Percentiles rank a stretch among this genome's conserved stretches.
Conservation (phyloP, 2,888 invertebrate species). For the Axea sp. region DNA sequence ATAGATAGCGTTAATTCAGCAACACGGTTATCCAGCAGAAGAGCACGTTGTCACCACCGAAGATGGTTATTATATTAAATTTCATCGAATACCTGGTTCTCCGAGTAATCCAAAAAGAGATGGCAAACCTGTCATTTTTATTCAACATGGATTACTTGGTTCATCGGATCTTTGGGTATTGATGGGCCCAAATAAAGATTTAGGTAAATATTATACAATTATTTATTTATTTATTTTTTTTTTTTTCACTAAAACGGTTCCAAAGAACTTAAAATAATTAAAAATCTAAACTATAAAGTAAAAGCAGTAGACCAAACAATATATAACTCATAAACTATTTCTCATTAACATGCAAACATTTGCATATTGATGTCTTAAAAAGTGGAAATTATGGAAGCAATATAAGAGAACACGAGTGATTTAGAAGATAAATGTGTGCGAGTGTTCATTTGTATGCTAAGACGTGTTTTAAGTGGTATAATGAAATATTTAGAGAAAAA, state of each 20-base stretch:
- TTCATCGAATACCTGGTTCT: constrained; percentile 72
- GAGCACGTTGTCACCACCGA: constrained; percentile 70
- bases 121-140: constrained; percentile 67
- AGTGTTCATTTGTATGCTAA: too few relatives aligned
- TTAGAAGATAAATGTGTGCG: too few relatives aligned
- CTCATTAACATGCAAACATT: too few relatives aligned
- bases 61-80: constrained; percentile 70
- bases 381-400: too few relatives aligned
- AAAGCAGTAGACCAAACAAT: too few relatives aligned
- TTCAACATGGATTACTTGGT: constrained; percentile 70
- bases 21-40: constrained; percentile 70
- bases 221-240: too few relatives aligned
- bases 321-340: too few relatives aligned
- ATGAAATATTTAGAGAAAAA: too few relatives aligned
- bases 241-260: constrained; percentile 1
- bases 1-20: constrained; percentile 68
- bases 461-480: too few relatives aligned
- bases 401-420: too few relatives aligned
- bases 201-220: constrained; percentile 69
- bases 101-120: constrained; percentile 60
- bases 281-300: not conserved
- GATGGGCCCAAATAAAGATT: constrained; percentile 70
- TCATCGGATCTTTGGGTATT: constrained; percentile 74
- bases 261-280: not conserved
- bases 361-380: too few relatives aligned